Base-by-base conservation (phyloP, 2,113 vertebrate species). In the Cyprinus carpio region DNA sequence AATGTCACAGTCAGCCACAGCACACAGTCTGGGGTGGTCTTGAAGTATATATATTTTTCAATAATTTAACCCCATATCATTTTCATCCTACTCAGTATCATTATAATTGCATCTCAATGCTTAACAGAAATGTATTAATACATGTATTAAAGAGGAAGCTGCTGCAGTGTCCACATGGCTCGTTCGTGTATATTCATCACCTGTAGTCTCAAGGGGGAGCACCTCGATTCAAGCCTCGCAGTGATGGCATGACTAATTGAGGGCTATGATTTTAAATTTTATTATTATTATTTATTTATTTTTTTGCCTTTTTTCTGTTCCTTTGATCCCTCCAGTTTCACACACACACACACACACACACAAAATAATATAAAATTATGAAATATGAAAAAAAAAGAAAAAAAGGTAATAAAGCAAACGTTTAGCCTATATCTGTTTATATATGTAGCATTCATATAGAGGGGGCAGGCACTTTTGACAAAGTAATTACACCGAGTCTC, bases 111-210 rank as follows among this genome's bases (percentile, higher is more conserved):
- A 90, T 87, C 71, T 88, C 85, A 90, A 92, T 93, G 92, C 92
- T 94, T 94, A 92, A 89, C 85, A 92, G 88, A 85, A 91, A 94
- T 95, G 92, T 94, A 95, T 95, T 94, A 92, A 94, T 92, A 88
- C 86, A 82, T 93, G 92, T 94, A 94, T 94, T 94, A 94, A 94
- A 94, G 92, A 91, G 80, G 90, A 88, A 85, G 25, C 1, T 88
- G 85, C 87, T 91, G 75, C 12, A 46, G 93, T 94, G 94, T 94
- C 91, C 93, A 90, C 84, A 89, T 93, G 93, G 92, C 93, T 93
- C 92, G 92, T 94, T 94, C 94, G 94, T 95, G 94, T 95, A 94
- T 95, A 95, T 94, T 93, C 92, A 92, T 93, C 93, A 93, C 91
- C 62, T 20, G 8, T 13, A 56, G 91, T 93, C 93, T 90, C 90